These are phyloP conservation scores for Tetrapedia diversipes DNA, from an alignment of 2,888 invertebrate genomes.

Conservation along the genomic window DNA sequence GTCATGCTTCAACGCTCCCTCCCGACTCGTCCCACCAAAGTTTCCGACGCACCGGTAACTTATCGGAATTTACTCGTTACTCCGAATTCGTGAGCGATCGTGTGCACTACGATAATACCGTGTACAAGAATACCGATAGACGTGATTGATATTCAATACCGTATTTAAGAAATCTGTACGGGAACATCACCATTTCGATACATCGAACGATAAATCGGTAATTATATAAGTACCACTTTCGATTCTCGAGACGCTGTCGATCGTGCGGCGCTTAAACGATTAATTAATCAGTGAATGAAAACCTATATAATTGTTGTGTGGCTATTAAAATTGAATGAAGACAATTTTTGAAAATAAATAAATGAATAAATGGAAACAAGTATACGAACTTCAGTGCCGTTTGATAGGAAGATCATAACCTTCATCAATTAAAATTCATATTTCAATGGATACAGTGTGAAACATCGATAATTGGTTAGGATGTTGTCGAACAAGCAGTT, in stretches of 20 bases:
- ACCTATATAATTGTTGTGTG: too few species aligned
- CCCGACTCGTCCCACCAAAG: slow-evolving; percentile 51
- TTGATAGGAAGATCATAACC: background rate
- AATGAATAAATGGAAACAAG: too few species aligned
- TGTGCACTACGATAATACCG: slow-evolving; percentile 48
- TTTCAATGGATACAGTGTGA: background rate
- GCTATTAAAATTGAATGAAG: background rate
- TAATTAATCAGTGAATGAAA: slow-evolving; percentile 5
- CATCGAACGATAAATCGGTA: background rate
- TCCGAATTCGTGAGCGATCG: slow-evolving; percentile 64
- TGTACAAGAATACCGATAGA: slow-evolving; percentile 20
- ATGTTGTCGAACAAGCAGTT: slow-evolving; percentile 11
- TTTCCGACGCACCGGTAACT: slow-evolving; percentile 67
- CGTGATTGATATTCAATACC: background rate
- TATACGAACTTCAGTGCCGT: background rate
- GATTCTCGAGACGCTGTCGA: slow-evolving; percentile 8
- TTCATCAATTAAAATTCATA: too few species aligned
- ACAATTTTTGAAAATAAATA: background rate
- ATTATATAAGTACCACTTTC: slow-evolving; percentile 22
- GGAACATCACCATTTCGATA: slow-evolving; percentile 1
- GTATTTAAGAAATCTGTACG: background rate
- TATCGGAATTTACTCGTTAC: slow-evolving; percentile 70
- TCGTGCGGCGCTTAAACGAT: background rate
- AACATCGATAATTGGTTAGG: slow-evolving; percentile 12
- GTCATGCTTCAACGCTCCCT: slow-evolving; percentile 25